Conservation (phyloP, 2,797 vertebrate species). For the Tragelaphus oryx region DNA sequence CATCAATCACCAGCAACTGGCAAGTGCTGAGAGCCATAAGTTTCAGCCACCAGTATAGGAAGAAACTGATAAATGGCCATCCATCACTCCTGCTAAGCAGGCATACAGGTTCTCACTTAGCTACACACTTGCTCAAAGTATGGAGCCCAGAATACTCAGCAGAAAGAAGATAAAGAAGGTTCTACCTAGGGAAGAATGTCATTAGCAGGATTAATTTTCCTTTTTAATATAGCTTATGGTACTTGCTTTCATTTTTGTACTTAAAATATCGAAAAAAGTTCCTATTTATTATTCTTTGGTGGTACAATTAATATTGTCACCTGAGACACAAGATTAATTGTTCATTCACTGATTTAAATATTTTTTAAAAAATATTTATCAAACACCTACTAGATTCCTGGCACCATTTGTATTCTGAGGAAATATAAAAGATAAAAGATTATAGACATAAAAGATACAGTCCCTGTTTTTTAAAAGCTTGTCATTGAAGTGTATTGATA, state of each 20-base stretch:
- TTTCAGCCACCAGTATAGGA: conserved; percentile 42
- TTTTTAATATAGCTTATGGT: background rate
- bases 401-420: background rate
- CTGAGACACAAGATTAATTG: background rate
- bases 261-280: background rate
- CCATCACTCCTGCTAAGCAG: background rate
- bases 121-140: background rate
- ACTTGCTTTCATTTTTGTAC: background rate
- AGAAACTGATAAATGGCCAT: conserved; percentile 52
- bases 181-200: background rate
- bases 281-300: background rate
- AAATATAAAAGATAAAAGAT: background rate
- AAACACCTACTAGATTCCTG: background rate
- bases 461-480: background rate
- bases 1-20: conserved; percentile 64
- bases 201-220: background rate
- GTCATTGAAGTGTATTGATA: background rate
- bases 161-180: background rate
- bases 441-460: background rate
- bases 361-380: background rate
- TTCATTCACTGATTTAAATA: background rate
- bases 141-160: background rate
- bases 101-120: background rate
- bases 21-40: conserved; percentile 44
- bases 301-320: background rate